These are phyloP conservation scores for Naja naja DNA, from an alignment of 2,113 vertebrate genomes.

Conservation along the genomic window DNA sequence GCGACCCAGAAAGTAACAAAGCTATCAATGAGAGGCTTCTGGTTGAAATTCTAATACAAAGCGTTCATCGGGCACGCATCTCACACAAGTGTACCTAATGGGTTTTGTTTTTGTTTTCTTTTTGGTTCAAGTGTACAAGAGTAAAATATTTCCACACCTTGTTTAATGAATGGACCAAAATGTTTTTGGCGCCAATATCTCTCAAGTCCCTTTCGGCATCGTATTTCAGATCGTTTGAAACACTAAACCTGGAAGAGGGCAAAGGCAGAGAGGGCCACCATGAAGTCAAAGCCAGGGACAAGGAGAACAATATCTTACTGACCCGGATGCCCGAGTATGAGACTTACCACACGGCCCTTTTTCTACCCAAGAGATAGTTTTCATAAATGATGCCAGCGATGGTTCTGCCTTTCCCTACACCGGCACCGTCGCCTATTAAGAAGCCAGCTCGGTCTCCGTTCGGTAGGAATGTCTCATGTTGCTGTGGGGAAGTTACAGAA, in stretches of 20 bases:
- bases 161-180: slow-evolving; percentile 94
- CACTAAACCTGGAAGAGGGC: slow-evolving; percentile 86
- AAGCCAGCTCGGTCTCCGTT: slow-evolving; percentile 94
- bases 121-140: slow-evolving; percentile 56
- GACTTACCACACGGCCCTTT: slow-evolving; percentile 88
- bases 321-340: not conserved
- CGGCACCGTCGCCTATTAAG: slow-evolving; percentile 95
- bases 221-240: slow-evolving; percentile 97
- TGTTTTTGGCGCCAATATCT: slow-evolving; percentile 97
- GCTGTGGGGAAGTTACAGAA: slow-evolving; percentile 68
- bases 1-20: not conserved
- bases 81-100: slow-evolving; percentile 53
- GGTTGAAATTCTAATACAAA: not conserved
- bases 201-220: slow-evolving; percentile 94
- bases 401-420: slow-evolving; percentile 96
- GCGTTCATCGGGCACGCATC: slow-evolving; percentile 31
- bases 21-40: not conserved
- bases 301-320: not conserved
- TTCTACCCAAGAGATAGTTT: slow-evolving; percentile 94
- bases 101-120: not conserved
- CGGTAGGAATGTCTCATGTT: slow-evolving; percentile 98
- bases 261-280: not conserved
- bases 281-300: slow-evolving; percentile 11
- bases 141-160: slow-evolving; percentile 81
- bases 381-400: slow-evolving; percentile 98